Evolutionary conservation across 2,888 invertebrate species (phyloP).

Genomic region (Rhingia rostrata): DNA sequence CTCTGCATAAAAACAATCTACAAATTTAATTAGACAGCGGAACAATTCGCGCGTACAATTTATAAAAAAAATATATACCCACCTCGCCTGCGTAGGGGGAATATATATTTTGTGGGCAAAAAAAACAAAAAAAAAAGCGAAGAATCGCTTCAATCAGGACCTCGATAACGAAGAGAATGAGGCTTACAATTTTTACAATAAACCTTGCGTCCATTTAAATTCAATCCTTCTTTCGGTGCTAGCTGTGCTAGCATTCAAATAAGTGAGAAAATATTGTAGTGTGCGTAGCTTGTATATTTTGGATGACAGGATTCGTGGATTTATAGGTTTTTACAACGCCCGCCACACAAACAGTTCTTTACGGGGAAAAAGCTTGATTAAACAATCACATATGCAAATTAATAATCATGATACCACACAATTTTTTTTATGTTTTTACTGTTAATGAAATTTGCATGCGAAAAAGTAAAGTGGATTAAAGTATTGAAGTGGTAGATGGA

Average conservation of each 20-base stretch:
- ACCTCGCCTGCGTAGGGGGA: neutral
- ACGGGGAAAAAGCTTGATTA: constrained; percentile 74
- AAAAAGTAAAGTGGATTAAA: constrained; percentile 19
- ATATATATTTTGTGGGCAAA: constrained; percentile 10
- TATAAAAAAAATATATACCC: constrained; percentile 8
- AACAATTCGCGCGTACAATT: constrained; percentile 65
- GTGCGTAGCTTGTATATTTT: constrained; percentile 26
- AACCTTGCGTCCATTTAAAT: constrained; percentile 25
- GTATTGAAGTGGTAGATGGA: too few species aligned
- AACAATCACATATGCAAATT: constrained; percentile 81
- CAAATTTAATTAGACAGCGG: constrained; percentile 73
- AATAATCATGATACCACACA: constrained; percentile 78
- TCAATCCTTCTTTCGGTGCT: constrained; percentile 3
- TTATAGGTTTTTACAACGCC: constrained; percentile 47
- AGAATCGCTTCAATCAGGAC: constrained; percentile 49
- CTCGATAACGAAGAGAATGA: constrained; percentile 14
- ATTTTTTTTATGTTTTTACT: constrained; percentile 31
- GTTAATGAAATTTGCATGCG: constrained; percentile 40
- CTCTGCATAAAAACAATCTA: constrained; percentile 71
- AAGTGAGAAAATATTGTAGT: constrained; percentile 50
- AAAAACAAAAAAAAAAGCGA: too few species aligned
- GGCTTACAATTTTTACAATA: constrained; percentile 67
- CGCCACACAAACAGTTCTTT: constrained; percentile 50
- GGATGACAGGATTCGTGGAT: constrained; percentile 19
- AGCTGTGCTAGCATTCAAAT: constrained; percentile 33